A percentile compares a stretch with the other conserved stretches of the same genome.
Conservation (phyloP, 2,797 vertebrate genomes). For the Naso thynnoides region DNA sequence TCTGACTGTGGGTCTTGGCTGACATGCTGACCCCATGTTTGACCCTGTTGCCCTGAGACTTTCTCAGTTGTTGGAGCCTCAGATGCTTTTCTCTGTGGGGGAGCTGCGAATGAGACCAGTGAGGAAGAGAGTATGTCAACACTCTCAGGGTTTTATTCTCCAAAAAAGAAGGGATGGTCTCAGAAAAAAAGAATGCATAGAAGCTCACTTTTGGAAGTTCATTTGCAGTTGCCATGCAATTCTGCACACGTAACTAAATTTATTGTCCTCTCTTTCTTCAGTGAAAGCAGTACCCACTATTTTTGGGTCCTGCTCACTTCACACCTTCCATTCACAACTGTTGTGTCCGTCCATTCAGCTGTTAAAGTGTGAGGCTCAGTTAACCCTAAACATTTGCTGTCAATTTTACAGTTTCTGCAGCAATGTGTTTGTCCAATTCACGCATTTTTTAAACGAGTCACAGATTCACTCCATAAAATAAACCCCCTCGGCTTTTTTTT, state of each 20-base stretch:
- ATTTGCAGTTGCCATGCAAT: slow-evolving; percentile 30
- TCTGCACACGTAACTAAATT: slow-evolving; percentile 10
- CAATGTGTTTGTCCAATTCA: slow-evolving; percentile 30
- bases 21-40: slow-evolving; percentile 65
- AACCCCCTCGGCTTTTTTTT: not conserved
- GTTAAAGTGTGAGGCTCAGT: not conserved
- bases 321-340: slow-evolving; percentile 55
- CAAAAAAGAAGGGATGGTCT: slow-evolving; percentile 21
- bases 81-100: slow-evolving; percentile 49
- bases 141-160: too few relatives aligned
- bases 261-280: slow-evolving; percentile 8
- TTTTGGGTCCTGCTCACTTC: slow-evolving; percentile 40
- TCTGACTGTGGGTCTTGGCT: slow-evolving; percentile 54
- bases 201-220: slow-evolving; percentile 25
- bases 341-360: slow-evolving; percentile 37
- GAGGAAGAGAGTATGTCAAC: too few relatives aligned
- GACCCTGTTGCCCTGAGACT: slow-evolving; percentile 52
- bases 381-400: slow-evolving; percentile 19
- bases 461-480: slow-evolving; percentile 7
- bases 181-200: slow-evolving; percentile 6
- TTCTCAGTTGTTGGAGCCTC: slow-evolving; percentile 45
- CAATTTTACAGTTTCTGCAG: slow-evolving; percentile 26
- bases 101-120: too few relatives aligned
- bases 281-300: slow-evolving; percentile 45
- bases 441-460: slow-evolving; percentile 26